Percentiles rank a stretch among this genome's conserved stretches.
These are phyloP conservation scores for Erythrolamprus reginae DNA, from an alignment of 2,113 vertebrate genomes.

Conservation along the genomic window DNA sequence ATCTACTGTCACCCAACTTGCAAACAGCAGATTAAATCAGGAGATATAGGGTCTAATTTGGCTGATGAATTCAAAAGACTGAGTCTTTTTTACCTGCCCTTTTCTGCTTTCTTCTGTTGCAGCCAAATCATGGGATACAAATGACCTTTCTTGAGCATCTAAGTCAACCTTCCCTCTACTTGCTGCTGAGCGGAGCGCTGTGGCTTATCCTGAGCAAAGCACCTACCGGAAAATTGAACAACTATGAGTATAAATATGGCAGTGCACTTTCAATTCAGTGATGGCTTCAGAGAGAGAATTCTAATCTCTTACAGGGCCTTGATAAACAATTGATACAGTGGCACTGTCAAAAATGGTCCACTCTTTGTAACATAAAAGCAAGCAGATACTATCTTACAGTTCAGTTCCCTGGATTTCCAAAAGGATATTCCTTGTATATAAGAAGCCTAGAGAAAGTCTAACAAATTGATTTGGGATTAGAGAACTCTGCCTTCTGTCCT, in stretches of 20 bases:
- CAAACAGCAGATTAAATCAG: conserved; percentile 56
- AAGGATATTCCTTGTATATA: conserved; percentile 40
- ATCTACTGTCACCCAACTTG: conserved; percentile 45
- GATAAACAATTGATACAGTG: conserved; percentile 16
- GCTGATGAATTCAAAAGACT: conserved; percentile 58
- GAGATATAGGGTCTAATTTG: conserved; percentile 58
- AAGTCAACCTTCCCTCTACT: conserved; percentile 18
- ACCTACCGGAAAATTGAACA: conserved; percentile 30
- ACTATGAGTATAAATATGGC: conserved; percentile 10
- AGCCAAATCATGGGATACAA: conserved; percentile 43
- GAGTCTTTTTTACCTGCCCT: conserved; percentile 36
- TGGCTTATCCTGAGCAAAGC: conserved; percentile 44
- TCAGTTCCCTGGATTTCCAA: conserved; percentile 10
- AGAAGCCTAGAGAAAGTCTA: conserved; percentile 51
- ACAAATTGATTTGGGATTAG: conserved; percentile 52
- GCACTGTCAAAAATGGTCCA: not conserved
- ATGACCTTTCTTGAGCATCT: conserved; percentile 34
- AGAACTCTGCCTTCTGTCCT: conserved; percentile 46
- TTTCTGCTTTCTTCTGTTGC: conserved; percentile 34
- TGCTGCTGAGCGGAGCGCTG: conserved; percentile 34
- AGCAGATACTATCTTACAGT: conserved; percentile 1
- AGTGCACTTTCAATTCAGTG: not conserved
- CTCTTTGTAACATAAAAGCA: conserved; percentile 1
- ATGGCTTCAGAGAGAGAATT: conserved; percentile 1
- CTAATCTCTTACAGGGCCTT: conserved; percentile 5